Conservation (phyloP, 2,113 vertebrate genomes). For the Halcyon malimbica region DNA sequence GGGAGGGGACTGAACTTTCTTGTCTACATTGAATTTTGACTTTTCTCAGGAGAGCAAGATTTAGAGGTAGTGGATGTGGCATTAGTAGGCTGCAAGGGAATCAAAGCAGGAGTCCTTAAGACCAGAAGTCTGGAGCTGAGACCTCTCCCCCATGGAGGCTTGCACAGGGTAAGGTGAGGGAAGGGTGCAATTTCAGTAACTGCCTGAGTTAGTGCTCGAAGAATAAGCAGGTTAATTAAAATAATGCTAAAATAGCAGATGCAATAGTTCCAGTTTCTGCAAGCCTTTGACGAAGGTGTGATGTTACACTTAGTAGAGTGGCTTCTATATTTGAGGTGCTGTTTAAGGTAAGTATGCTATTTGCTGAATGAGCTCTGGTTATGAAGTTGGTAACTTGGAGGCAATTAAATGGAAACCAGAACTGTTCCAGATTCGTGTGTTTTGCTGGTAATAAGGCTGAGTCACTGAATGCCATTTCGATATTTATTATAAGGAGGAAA, state of each 20-base stretch:
- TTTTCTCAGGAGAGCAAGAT: neutral
- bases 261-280: neutral
- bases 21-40: neutral
- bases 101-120: neutral
- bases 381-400: neutral
- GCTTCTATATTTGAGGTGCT: neutral
- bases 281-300: neutral
- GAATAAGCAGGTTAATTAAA: neutral
- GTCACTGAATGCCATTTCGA: neutral
- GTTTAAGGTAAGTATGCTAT: neutral
- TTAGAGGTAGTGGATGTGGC: neutral
- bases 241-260: neutral
- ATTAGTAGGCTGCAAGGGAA: neutral
- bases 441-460: neutral
- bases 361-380: neutral
- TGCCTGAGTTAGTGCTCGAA: neutral
- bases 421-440: neutral
- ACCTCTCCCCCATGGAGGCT: fast-evolving
- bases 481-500: neutral
- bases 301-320: neutral
- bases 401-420: neutral
- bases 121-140: neutral
- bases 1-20: neutral
- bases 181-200: neutral
- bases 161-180: neutral